These are phyloP conservation scores for Labeo calbasu DNA, from an alignment of 2,797 vertebrate genomes.

Conservation along the genomic window DNA sequence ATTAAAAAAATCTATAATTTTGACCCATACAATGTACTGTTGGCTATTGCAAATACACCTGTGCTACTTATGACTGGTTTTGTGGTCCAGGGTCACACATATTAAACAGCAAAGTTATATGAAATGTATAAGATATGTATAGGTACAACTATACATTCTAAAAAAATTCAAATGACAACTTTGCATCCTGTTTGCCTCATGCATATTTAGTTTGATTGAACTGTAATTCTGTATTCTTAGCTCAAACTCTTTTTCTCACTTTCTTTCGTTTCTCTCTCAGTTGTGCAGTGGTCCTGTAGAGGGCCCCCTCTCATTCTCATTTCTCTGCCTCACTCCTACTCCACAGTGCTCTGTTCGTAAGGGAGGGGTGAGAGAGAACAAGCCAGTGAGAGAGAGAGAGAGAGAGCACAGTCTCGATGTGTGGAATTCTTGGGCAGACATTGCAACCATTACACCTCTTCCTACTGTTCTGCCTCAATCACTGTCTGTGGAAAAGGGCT, in stretches of 20 bases:
- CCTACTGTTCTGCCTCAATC: constrained; percentile 67
- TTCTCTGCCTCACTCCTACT: constrained; percentile 40
- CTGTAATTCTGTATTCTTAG: not conserved
- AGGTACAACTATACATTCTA: not conserved
- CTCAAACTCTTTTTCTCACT: constrained; percentile 64
- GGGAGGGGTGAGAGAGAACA: constrained; percentile 51
- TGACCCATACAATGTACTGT: too few species aligned
- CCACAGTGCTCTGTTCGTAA: constrained; percentile 55
- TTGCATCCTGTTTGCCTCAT: not conserved
- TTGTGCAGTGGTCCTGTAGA: constrained; percentile 69
- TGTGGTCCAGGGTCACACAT: too few species aligned
- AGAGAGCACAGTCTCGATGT: constrained; percentile 65
- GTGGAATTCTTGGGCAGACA: constrained; percentile 69
- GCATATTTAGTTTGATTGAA: not conserved
- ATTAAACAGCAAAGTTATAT: not conserved
- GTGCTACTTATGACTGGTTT: too few species aligned
- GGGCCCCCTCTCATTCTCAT: constrained; percentile 64
- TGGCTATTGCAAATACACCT: too few species aligned
- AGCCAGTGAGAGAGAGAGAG: constrained; percentile 58
- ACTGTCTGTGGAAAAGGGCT: constrained; percentile 75
- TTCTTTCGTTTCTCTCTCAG: constrained; percentile 54
- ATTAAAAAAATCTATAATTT: too few species aligned
- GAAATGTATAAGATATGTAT: too few species aligned
- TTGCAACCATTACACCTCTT: constrained; percentile 73
- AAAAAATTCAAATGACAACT: not conserved